These are phyloP conservation scores for Epinotia bilunana DNA, from an alignment of 2,888 invertebrate species.

Conservation along the genomic window DNA sequence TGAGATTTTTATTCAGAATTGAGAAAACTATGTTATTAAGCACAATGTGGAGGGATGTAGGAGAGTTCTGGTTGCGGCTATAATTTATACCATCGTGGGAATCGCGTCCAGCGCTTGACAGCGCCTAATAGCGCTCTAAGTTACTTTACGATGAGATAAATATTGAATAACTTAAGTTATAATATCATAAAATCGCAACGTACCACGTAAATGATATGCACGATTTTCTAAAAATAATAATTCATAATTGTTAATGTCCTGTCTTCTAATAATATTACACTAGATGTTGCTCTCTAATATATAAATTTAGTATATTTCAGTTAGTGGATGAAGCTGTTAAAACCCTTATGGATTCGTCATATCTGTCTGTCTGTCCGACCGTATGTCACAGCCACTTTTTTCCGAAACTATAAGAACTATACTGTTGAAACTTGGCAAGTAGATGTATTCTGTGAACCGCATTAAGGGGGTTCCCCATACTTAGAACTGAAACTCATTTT, in stretches of 20 bases:
- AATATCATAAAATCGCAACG: constrained; percentile 11
- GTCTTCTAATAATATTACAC: background rate
- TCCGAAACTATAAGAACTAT: no score
- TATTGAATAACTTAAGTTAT: constrained; percentile 31
- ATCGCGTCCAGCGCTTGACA: constrained; percentile 39
- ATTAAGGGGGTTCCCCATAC: no score
- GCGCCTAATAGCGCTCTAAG: constrained; percentile 41
- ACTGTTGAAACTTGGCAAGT: no score
- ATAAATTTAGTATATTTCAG: background rate
- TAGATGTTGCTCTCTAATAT: background rate
- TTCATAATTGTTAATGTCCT: background rate
- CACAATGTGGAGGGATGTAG: constrained; percentile 32
- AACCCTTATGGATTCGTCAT: no score
- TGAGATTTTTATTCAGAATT: constrained; percentile 20
- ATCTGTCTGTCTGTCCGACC: no score
- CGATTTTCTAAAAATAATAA: background rate
- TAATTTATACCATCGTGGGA: constrained; percentile 42
- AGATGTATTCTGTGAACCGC: no score
- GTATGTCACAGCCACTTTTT: no score
- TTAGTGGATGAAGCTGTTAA: no score
- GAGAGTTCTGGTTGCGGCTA: constrained; percentile 24
- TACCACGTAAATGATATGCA: constrained; percentile 5
- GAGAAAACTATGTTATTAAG: constrained; percentile 33
- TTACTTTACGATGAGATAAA: constrained; percentile 36
- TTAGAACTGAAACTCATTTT: no score